phyloP scores from a whole-genome alignment of 1,140 invertebrate genomes.

The Papilio xuthus region DNA sequence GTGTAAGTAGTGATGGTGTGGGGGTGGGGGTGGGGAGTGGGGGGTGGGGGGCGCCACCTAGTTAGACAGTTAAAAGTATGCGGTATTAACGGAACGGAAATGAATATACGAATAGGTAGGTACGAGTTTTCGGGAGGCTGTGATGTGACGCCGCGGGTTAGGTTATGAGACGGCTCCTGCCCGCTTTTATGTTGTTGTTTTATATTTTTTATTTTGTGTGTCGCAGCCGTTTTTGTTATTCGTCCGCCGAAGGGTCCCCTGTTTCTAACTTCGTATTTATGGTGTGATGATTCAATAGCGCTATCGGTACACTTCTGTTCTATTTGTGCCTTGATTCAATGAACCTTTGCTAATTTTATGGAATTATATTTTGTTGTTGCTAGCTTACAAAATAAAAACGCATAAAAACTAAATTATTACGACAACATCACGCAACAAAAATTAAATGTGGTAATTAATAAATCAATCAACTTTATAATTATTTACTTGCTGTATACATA shows the following conservation, averaged over 20 bases:
- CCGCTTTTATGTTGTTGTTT: conserved; percentile 65
- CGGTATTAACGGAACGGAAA: conserved; percentile 80
- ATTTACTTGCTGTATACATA: no score
- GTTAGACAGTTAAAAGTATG: conserved; percentile 80
- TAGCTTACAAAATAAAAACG: not conserved
- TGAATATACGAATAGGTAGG: conserved; percentile 78
- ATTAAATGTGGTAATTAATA: no score
- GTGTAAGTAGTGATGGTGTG: conserved; percentile 74
- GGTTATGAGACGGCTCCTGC: conserved; percentile 75
- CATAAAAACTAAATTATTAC: no score
- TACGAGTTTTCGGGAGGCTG: conserved; percentile 73
- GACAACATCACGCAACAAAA: no score
- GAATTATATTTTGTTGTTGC: not conserved
- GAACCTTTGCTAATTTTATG: not conserved
- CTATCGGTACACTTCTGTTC: not conserved
- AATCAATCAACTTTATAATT: no score
- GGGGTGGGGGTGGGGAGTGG: conserved; percentile 47
- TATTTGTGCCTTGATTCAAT: not conserved
- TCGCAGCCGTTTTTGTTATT: conserved; percentile 45
- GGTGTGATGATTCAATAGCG: not conserved
- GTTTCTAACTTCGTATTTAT: conserved; percentile 11
- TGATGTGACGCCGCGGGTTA: conserved; percentile 66
- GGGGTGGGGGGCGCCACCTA: conserved; percentile 55
- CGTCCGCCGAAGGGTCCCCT: conserved; percentile 38
- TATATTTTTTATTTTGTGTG: conserved; percentile 34